Conservation (phyloP, 2,888 invertebrate genomes). For the Cryptops parisi region DNA sequence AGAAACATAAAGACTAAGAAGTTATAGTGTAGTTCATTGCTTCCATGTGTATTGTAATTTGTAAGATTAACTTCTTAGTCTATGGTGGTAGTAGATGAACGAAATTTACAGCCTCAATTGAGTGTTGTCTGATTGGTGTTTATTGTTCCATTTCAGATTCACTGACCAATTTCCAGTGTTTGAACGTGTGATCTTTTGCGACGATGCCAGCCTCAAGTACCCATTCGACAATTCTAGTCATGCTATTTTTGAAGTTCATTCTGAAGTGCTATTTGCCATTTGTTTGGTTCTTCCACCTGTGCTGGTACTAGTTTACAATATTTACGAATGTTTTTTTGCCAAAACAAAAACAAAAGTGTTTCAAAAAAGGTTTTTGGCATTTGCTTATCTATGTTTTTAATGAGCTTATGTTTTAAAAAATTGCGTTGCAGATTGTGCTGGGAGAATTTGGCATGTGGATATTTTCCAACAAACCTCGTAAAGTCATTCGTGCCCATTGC, state of each 20-base stretch:
- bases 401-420: background rate
- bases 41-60: background rate
- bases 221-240: slow-evolving; percentile 2
- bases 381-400: too few relatives aligned
- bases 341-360: too few relatives aligned
- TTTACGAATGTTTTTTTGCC: too few relatives aligned
- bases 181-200: slow-evolving; percentile 1
- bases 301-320: too few relatives aligned
- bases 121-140: too few relatives aligned
- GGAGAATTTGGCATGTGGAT: slow-evolving; percentile 9
- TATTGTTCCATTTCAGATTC: slow-evolving; percentile 11
- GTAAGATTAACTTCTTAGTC: too few relatives aligned
- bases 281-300: slow-evolving; percentile 9
- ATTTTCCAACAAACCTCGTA: slow-evolving; percentile 11
- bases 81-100: too few relatives aligned
- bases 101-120: too few relatives aligned
- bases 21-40: too few relatives aligned
- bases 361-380: too few relatives aligned
- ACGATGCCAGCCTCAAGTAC: background rate
- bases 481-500: slow-evolving; percentile 10
- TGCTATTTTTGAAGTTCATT: slow-evolving; percentile 3
- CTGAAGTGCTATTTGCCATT: slow-evolving; percentile 8
- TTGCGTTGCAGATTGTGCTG: slow-evolving; percentile 7
- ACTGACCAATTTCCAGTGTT: slow-evolving; percentile 14
- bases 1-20: too few relatives aligned